Evolutionary conservation across 2,888 invertebrate species (phyloP).

Genomic region (Heliconius aoede): DNA sequence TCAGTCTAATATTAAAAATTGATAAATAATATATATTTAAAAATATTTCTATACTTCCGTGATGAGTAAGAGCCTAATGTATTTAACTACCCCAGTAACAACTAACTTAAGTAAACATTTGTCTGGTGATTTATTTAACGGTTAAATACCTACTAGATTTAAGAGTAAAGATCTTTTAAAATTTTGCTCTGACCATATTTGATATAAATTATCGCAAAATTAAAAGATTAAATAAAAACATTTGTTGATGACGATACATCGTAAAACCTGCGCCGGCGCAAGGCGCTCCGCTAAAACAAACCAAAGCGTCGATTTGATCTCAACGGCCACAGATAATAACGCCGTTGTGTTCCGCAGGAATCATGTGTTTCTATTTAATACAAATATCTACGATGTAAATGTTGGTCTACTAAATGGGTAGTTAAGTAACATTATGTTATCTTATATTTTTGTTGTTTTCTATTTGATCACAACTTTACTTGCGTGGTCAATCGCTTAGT

Average conservation of each 20-base stretch:
- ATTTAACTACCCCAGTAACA: too few species aligned
- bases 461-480: too few species aligned
- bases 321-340: conserved; percentile 23
- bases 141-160: too few species aligned
- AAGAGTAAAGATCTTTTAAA: too few species aligned
- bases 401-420: neutral
- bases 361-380: conserved; percentile 33
- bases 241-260: conserved; percentile 30
- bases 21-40: too few species aligned
- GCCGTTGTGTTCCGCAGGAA: conserved; percentile 34
- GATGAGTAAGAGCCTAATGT: too few species aligned
- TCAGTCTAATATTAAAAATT: too few species aligned
- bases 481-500: too few species aligned
- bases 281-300: conserved; percentile 32
- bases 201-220: neutral
- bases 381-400: neutral
- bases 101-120: too few species aligned
- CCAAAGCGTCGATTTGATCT: conserved; percentile 36
- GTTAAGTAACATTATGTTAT: neutral
- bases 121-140: too few species aligned
- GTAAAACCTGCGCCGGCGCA: conserved; percentile 33
- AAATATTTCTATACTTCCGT: too few species aligned
- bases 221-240: conserved; percentile 19
- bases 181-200: too few species aligned
- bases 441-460: neutral